phyloP scores from a whole-genome alignment of 2,888 invertebrate species.

The Ornithoptera alexandrae region DNA sequence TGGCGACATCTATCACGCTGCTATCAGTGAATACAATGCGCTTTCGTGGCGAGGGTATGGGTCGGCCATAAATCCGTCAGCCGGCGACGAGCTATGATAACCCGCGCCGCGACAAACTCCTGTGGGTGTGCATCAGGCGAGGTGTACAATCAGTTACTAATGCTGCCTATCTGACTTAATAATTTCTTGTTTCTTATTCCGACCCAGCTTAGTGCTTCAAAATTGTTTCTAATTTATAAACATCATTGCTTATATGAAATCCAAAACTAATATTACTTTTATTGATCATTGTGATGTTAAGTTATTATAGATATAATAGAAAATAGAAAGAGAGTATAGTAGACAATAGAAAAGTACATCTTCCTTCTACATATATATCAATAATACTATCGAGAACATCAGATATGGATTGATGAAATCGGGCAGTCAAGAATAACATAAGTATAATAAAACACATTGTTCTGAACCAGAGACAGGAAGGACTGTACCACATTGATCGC shows the following conservation, averaged over 20 bases:
- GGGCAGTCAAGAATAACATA: too few relatives aligned
- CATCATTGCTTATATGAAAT: background rate
- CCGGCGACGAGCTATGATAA: conserved; percentile 15
- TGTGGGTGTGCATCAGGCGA: conserved; percentile 25
- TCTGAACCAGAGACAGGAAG: too few relatives aligned
- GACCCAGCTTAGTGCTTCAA: background rate
- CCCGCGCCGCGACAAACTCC: conserved; percentile 15
- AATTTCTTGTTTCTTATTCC: conserved; percentile 18
- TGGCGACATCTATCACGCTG: conserved; percentile 16
- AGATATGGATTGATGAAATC: too few relatives aligned
- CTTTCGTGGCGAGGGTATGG: conserved; percentile 11
- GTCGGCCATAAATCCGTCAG: conserved; percentile 29
- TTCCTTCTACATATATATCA: too few relatives aligned
- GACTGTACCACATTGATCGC: too few relatives aligned
- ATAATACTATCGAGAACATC: too few relatives aligned
- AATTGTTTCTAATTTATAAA: conserved; percentile 1
- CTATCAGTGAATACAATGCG: conserved; percentile 26
- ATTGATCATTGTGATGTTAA: background rate
- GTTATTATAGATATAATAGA: background rate
- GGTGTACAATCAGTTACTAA: conserved; percentile 26
- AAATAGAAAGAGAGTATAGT: too few relatives aligned
- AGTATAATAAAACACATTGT: too few relatives aligned
- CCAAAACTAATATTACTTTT: background rate
- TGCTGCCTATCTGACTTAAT: conserved; percentile 23
- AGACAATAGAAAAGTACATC: too few relatives aligned